Percentiles rank a stretch among this genome's conserved stretches.
These are phyloP conservation scores for Hybognathus amarus DNA, from an alignment of 2,797 vertebrate genomes.

Conservation along the genomic window DNA sequence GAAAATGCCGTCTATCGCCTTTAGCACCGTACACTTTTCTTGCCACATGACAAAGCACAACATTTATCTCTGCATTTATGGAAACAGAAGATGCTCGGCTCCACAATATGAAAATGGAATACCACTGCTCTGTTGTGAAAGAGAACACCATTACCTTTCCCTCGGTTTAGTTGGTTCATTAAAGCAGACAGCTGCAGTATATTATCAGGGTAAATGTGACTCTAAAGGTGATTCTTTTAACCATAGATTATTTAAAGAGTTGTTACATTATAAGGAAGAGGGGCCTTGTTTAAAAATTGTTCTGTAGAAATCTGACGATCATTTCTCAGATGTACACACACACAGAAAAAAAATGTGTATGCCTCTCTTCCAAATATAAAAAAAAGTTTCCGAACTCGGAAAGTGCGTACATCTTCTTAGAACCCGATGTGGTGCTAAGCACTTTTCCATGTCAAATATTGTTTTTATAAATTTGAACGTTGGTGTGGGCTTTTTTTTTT, in stretches of 20 bases:
- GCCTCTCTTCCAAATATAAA: too few relatives aligned
- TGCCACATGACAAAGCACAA: conserved; percentile 34
- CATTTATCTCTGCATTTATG: conserved; percentile 44
- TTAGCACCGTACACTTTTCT: neutral
- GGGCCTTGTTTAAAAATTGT: too few relatives aligned
- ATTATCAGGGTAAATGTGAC: neutral
- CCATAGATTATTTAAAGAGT: neutral
- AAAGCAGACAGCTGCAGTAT: neutral
- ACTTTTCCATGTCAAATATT: too few relatives aligned
- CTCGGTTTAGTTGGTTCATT: neutral
- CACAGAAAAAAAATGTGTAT: too few relatives aligned
- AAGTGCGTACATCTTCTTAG: too few relatives aligned
- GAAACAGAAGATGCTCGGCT: conserved; percentile 26
- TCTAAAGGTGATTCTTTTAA: neutral
- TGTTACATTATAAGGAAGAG: neutral
- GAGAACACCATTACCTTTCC: neutral
- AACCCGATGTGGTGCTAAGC: too few relatives aligned
- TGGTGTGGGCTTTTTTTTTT: too few relatives aligned
- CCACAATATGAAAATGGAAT: neutral
- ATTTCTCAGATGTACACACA: neutral
- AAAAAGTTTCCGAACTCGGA: too few relatives aligned
- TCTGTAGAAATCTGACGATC: too few relatives aligned
- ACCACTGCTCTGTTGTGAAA: conserved; percentile 9
- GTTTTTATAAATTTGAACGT: too few relatives aligned
- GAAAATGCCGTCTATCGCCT: conserved; percentile 13